Evolutionary conservation across 2,888 invertebrate genomes (phyloP).

Genomic region (Volucella inflata): DNA sequence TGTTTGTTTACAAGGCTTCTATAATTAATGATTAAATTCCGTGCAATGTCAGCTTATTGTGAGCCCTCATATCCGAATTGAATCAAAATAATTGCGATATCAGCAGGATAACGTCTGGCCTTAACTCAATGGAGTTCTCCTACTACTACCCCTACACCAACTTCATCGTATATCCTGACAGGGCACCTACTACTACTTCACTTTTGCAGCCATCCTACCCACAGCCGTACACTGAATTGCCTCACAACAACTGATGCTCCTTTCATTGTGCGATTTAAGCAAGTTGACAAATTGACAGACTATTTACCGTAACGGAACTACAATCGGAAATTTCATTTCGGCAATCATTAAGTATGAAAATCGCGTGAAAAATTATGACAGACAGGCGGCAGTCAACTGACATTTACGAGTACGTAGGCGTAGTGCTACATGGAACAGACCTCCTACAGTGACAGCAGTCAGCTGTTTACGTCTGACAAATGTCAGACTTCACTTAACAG

Average conservation of each 20-base stretch:
- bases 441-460: not conserved
- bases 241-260: slow-evolving; percentile 42
- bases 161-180: not conserved
- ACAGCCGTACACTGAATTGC: not conserved
- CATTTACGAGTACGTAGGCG: not conserved
- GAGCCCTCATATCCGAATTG: slow-evolving; percentile 56
- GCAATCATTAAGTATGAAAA: slow-evolving; percentile 70
- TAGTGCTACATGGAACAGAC: not conserved
- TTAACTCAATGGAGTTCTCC: slow-evolving; percentile 7
- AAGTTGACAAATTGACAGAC: slow-evolving; percentile 63
- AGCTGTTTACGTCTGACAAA: slow-evolving; percentile 21
- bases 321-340: slow-evolving; percentile 68
- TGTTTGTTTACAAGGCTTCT: slow-evolving; percentile 42
- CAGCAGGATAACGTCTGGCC: slow-evolving; percentile 39
- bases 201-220: not conserved
- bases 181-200: not conserved
- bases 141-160: slow-evolving; percentile 24
- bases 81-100: slow-evolving; percentile 66
- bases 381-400: slow-evolving; percentile 8
- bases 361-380: slow-evolving; percentile 59
- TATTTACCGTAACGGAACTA: slow-evolving; percentile 69
- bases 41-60: slow-evolving; percentile 41
- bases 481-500: slow-evolving; percentile 41
- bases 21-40: slow-evolving; percentile 60
- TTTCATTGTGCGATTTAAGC: slow-evolving; percentile 55